phyloP scores from a whole-genome alignment of 2,797 vertebrate species.

The Mormyrops boulengeri region DNA sequence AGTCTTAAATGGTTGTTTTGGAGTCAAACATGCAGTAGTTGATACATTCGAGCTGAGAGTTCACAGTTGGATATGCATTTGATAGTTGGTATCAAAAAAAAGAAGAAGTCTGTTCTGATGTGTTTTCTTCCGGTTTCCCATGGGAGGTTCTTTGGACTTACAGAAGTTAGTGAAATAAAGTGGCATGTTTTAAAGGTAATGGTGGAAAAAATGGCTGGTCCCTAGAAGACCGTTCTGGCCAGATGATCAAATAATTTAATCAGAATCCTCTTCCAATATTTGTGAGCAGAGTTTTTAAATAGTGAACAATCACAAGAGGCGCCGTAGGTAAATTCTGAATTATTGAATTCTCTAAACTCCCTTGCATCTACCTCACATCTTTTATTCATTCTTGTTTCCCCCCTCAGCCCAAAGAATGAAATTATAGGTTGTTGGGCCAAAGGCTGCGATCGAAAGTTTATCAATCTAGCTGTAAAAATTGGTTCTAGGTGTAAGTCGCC shows the following conservation, averaged over 20 bases:
- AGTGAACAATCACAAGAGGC: not conserved
- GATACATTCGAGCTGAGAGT: not conserved
- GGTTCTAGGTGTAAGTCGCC: not conserved
- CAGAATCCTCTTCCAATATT: not conserved
- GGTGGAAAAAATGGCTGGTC: not conserved
- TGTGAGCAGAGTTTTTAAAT: not conserved
- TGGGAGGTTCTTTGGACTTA: not conserved
- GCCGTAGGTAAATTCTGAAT: not conserved
- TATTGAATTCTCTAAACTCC: not conserved
- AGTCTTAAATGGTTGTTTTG: not conserved
- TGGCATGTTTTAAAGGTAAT: not conserved
- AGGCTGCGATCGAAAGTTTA: not conserved
- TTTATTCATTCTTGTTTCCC: not conserved
- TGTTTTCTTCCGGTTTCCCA: not conserved
- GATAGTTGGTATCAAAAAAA: not conserved
- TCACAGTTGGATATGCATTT: not conserved
- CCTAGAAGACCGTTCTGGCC: not conserved
- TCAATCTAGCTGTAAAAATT: not conserved
- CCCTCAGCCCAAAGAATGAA: not conserved
- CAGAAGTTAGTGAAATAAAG: not conserved
- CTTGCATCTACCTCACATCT: not conserved
- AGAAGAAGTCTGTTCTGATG: not conserved
- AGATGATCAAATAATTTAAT: not conserved
- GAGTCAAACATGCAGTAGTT: not conserved
- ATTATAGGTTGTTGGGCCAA: not conserved